phyloP scores from a whole-genome alignment of 1,140 invertebrate species.

The Mycetomoellerius zeteki region DNA sequence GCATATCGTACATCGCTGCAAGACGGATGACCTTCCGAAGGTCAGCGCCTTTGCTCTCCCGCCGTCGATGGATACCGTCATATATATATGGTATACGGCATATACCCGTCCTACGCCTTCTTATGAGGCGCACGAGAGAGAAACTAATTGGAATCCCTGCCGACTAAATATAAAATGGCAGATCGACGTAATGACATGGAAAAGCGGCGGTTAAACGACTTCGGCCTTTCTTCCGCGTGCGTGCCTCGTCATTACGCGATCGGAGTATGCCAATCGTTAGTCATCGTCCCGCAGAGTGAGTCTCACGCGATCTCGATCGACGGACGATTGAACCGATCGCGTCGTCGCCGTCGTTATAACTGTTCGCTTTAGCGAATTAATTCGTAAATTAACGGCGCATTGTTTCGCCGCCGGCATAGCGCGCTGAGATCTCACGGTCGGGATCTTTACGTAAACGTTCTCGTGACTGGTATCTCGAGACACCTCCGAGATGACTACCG shows the following conservation, averaged over 20 bases:
- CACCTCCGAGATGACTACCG: slow-evolving; percentile 41
- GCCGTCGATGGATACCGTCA: slow-evolving; percentile 28
- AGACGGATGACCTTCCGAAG: slow-evolving; percentile 79
- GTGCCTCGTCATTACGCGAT: slow-evolving; percentile 47
- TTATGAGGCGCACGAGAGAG: slow-evolving; percentile 30
- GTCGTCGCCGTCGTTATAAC: slow-evolving; percentile 45
- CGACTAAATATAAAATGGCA: slow-evolving; percentile 63
- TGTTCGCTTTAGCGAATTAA: slow-evolving; percentile 58
- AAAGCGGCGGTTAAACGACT: slow-evolving; percentile 57
- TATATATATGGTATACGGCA: neutral
- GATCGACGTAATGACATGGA: slow-evolving; percentile 58
- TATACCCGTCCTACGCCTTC: slow-evolving; percentile 29
- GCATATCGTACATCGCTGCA: slow-evolving; percentile 73
- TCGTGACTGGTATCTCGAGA: slow-evolving; percentile 63
- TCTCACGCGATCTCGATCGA: slow-evolving; percentile 43
- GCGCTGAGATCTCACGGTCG: slow-evolving; percentile 46
- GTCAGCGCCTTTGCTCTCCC: slow-evolving; percentile 77
- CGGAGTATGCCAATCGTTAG: slow-evolving; percentile 49
- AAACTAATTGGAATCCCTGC: slow-evolving; percentile 60
- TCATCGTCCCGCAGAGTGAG: slow-evolving; percentile 20
- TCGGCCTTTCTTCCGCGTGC: slow-evolving; percentile 55
- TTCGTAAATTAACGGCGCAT: slow-evolving; percentile 58
- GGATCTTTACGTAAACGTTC: slow-evolving; percentile 63
- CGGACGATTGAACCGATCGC: neutral
- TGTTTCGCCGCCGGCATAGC: slow-evolving; percentile 21